phyloP scores from a whole-genome alignment of 1,140 invertebrate genomes.

The Phocides pigmalion region DNA sequence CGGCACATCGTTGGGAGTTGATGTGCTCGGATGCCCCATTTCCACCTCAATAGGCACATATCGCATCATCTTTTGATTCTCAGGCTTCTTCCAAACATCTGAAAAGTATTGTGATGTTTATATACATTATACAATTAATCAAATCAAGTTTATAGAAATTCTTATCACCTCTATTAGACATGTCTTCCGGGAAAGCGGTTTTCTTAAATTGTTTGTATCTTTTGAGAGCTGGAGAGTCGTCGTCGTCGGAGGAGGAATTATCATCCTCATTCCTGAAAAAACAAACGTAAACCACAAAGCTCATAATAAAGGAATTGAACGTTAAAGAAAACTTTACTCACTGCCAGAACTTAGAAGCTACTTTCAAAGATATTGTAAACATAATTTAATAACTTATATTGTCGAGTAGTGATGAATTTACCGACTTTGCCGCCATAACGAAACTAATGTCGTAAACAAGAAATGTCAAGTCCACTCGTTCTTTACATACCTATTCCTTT shows the following conservation, averaged over 20 bases:
- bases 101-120: slow-evolving; percentile 38
- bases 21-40: slow-evolving; percentile 64
- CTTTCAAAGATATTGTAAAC: slow-evolving; percentile 63
- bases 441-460: slow-evolving; percentile 73
- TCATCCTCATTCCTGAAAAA: slow-evolving; percentile 68
- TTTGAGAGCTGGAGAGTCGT: slow-evolving; percentile 62
- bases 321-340: slow-evolving; percentile 42
- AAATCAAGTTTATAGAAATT: slow-evolving; percentile 2
- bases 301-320: neutral
- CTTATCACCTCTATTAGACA: slow-evolving; percentile 56
- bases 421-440: slow-evolving; percentile 79
- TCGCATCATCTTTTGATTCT: slow-evolving; percentile 59
- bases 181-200: slow-evolving; percentile 59
- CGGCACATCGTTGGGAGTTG: slow-evolving; percentile 61
- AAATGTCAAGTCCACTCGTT: slow-evolving; percentile 66
- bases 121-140: slow-evolving; percentile 6
- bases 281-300: neutral
- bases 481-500: slow-evolving; percentile 72
- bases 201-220: slow-evolving; percentile 60
- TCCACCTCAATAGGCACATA: slow-evolving; percentile 73
- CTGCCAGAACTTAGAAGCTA: slow-evolving; percentile 71
- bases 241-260: slow-evolving; percentile 63
- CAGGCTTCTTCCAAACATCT: slow-evolving; percentile 62
- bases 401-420: slow-evolving; percentile 42
- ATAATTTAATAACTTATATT: slow-evolving; percentile 49